A percentile compares a stretch with the other conserved stretches of the same genome.
Evolutionary conservation across 37 sponge, comb jelly and placozoan species (phyloP).

Genomic region (Hormiphora californensis): DNA sequence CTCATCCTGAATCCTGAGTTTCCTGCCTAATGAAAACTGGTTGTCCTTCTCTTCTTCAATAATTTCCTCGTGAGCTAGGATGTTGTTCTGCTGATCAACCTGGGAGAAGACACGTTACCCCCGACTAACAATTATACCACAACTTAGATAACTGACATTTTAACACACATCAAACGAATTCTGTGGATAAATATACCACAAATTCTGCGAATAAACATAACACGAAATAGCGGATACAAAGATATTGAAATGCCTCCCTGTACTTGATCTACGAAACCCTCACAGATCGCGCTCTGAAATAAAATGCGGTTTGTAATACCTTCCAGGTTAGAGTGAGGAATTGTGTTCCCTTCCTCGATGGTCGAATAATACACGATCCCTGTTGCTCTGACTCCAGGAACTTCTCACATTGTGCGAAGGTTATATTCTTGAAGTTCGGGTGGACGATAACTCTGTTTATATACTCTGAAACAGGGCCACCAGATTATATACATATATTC

Average conservation of each 20-base stretch:
- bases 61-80: conserved; percentile 78
- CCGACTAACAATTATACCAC: too few relatives aligned
- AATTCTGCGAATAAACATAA: too few relatives aligned
- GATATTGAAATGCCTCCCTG: too few relatives aligned
- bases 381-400: conserved; percentile 62
- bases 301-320: too few relatives aligned
- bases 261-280: too few relatives aligned
- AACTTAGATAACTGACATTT: too few relatives aligned
- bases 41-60: conserved; percentile 83
- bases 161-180: too few relatives aligned
- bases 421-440: conserved; percentile 78
- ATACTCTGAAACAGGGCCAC: conserved; percentile 53
- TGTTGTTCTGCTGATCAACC: conserved; percentile 63
- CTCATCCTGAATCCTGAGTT: conserved; percentile 83
- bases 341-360: conserved; percentile 75
- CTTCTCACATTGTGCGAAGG: conserved; percentile 72
- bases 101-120: too few relatives aligned
- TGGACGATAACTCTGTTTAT: conserved; percentile 84
- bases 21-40: conserved; percentile 74
- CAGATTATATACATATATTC: too few relatives aligned
- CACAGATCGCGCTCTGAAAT: too few relatives aligned
- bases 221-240: too few relatives aligned
- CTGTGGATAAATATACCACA: too few relatives aligned
- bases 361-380: conserved; percentile 93
- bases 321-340: conserved; percentile 52